Base-by-base conservation (phyloP, 2,888 invertebrate species). In the Euphydryas editha region DNA sequence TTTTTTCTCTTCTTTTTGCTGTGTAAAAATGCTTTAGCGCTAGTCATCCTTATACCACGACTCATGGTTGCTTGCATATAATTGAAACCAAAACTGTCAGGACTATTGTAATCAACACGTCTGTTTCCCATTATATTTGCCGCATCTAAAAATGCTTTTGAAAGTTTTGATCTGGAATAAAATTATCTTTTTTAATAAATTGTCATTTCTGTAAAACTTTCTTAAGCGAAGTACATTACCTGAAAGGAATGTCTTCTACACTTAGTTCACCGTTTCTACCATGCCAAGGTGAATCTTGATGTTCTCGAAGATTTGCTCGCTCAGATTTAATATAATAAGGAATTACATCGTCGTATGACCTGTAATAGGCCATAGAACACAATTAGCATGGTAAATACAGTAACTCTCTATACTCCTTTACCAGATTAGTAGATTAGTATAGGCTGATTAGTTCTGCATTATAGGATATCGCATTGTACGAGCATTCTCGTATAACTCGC, bases 21-120 rank as follows among this genome's bases (percentile, higher is more conserved):
- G 71, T 93, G 92, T 11, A 95, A 81, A 75, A 94, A 95, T 0
- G 95, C 94, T 75, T 92, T 93, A 59, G 94, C 93, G 72, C 93
- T 88, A 78, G 94, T 93, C 63, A 81, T 79, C 47, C 96, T 86
- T 3, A 85, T 84, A 0, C 95, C 95, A 18, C 84, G 79, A 56
- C 81, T 81, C 7, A 91, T 86, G 0, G 93, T 95, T 0, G 88
- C 87, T 75, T 91, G 90, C 58, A 90, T 87, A 67, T 85, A 85
- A 72, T 81, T 92, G 75, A 95, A 94, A 21, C 95, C 96, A 24
- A 94, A 94, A 15, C 91, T 86, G 59, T 94, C 91, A 0, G 94
- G 94, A 72, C 95, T 95, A 81, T 96, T 96, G 81, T 96, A 95
- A 80, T 97, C 96, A 5, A 94, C 94, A 73, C 93, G 87, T 2